These are phyloP conservation scores for Ceratosolen solmsi DNA, from an alignment of 1,140 invertebrate genomes.

Conservation along the genomic window DNA sequence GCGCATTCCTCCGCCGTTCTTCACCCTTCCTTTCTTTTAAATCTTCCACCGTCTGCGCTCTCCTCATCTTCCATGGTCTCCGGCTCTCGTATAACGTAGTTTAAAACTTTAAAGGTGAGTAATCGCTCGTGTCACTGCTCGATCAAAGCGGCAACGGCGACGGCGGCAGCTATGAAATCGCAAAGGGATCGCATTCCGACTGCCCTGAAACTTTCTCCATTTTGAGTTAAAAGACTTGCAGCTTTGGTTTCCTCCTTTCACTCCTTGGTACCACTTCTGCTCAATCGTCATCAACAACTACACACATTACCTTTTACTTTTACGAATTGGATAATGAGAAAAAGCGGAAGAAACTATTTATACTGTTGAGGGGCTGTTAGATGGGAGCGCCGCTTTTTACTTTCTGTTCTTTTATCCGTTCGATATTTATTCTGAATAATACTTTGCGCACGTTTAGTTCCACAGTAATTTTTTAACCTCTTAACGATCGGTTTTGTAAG, in stretches of 20 bases:
- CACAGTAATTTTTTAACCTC: no score
- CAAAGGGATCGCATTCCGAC: conserved; percentile 62
- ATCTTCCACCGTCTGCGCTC: conserved; percentile 5
- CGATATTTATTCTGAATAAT: background rate
- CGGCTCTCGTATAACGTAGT: conserved; percentile 61
- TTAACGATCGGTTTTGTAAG: no score
- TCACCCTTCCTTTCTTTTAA: conserved; percentile 43
- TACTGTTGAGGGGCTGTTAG: background rate
- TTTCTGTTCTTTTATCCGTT: background rate
- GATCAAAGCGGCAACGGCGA: conserved; percentile 58
- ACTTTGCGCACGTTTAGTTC: conserved; percentile 33
- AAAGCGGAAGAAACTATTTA: background rate
- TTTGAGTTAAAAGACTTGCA: conserved; percentile 59
- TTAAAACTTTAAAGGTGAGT: conserved; percentile 65
- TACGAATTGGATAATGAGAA: background rate
- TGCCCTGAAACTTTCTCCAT: conserved; percentile 62
- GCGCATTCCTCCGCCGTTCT: conserved; percentile 56
- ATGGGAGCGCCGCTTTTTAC: background rate
- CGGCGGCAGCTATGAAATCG: conserved; percentile 54
- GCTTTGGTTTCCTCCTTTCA: conserved; percentile 24
- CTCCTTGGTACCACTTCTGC: conserved; percentile 10
- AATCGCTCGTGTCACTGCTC: conserved; percentile 68
- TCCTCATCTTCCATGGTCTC: background rate
- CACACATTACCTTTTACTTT: background rate
- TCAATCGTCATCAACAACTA: background rate